Evolutionary conservation across 2,113 vertebrate genomes (phyloP).

Genomic region (Candoia aspera): DNA sequence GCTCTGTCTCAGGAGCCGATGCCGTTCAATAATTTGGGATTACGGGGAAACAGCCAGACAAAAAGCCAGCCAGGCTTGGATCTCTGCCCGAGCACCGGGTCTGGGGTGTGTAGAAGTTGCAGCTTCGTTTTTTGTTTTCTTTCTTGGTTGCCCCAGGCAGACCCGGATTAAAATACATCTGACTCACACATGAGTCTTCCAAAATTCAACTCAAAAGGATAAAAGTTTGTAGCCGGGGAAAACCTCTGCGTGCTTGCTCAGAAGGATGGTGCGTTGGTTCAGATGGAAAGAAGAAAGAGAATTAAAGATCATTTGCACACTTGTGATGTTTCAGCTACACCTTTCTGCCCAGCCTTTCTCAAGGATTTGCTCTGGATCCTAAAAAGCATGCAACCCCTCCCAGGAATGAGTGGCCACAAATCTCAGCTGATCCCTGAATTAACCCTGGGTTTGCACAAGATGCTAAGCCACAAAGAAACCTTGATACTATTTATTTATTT

Average conservation of each 20-base stretch:
- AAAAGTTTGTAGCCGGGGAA: neutral
- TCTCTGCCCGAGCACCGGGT: neutral
- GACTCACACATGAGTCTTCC: neutral
- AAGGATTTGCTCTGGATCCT: too few relatives aligned
- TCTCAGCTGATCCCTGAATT: too few relatives aligned
- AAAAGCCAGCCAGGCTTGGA: constrained; percentile 47
- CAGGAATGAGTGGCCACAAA: too few relatives aligned
- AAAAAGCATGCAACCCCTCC: too few relatives aligned
- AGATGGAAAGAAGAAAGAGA: neutral
- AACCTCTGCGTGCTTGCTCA: neutral
- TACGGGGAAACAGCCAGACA: constrained; percentile 21
- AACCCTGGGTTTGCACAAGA: too few relatives aligned
- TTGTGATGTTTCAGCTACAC: too few relatives aligned
- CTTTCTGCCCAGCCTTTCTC: too few relatives aligned
- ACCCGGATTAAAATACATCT: neutral
- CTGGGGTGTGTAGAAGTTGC: neutral
- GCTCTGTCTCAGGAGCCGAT: constrained; percentile 33
- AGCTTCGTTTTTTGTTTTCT: neutral
- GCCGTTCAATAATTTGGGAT: constrained; percentile 49
- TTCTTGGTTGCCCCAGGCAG: neutral
- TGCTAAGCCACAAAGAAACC: too few relatives aligned
- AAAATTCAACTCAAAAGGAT: neutral
- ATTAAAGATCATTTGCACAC: neutral
- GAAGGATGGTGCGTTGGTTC: neutral
- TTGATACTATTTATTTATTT: too few relatives aligned